Evolutionary conservation across 2,113 vertebrate species (phyloP), one percentile per base, ranked within the genome.

Genomic region (Trogon melanurus): DNA sequence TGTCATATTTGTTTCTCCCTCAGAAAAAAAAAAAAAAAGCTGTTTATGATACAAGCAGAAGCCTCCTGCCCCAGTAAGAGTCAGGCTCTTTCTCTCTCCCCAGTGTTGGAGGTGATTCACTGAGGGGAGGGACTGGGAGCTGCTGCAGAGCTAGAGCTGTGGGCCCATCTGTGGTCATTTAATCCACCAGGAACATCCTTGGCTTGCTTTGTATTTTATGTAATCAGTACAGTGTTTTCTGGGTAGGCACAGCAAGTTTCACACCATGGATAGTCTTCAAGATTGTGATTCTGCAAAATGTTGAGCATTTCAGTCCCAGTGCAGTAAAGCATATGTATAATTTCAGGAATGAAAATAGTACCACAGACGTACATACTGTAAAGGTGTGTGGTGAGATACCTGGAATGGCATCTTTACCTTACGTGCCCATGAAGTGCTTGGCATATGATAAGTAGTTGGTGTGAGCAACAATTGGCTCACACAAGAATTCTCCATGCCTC

Each of bases 1-100:
- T 82, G 57, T 93, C 92, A 47, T 92, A 72, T 29, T 64, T 86
- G 80, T 91, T 96, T 86, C 71, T 79, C 80, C 30, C 66, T 67
- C 25, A 62, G 32, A 16, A 84, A 62, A 48, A 47, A 47, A 41
- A 47, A 47, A 47, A 57, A 38, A 69, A 34, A 64, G 16, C 34
- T 79, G 15, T 13, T 44, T 30, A 54, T 2, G 32, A 50, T 25
- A 88, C 67, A 85, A 83, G 82, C 48, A 76, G 92, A 65, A 89
- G 41, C 29, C 32, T 71, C 53, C 41, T 76, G 22, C 41, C 66
- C 54, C 60, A 9, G 6, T 45, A 84, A 72, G 78, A 85, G n/a
- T 23, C 23, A 71, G 48, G 38, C 32, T 57, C 44, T 94, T 79
- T 58, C 70, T 16, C 29, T 25, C 19, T 36, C 23, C 22, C 54